Evolutionary conservation across 2,888 invertebrate species (phyloP).

Genomic region (Brachylomia viminalis): DNA sequence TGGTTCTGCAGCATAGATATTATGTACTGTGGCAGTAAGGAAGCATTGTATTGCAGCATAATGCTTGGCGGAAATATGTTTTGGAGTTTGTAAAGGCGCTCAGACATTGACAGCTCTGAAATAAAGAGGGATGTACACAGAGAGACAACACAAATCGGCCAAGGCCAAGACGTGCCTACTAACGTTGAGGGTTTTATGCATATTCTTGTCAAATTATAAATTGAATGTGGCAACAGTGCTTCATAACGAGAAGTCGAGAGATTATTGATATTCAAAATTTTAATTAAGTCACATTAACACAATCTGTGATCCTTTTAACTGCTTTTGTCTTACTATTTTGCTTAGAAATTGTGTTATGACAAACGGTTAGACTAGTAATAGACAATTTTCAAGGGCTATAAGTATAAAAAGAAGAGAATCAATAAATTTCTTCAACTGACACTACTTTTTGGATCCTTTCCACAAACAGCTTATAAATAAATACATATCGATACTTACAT

Average conservation of each 20-base stretch:
- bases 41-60: slow-evolving; percentile 20
- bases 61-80: slow-evolving; percentile 14
- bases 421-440: neutral
- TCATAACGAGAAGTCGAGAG: neutral
- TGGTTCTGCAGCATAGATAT: slow-evolving; percentile 21
- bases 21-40: slow-evolving; percentile 8
- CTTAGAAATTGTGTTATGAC: neutral
- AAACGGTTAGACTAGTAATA: neutral
- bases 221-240: too few relatives aligned
- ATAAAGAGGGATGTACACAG: neutral
- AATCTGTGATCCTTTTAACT: neutral
- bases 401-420: neutral
- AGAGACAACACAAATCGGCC: neutral
- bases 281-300: neutral
- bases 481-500: neutral
- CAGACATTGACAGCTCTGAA: slow-evolving; percentile 24
- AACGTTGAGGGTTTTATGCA: neutral
- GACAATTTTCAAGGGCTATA: neutral
- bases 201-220: too few relatives aligned
- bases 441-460: neutral
- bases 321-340: neutral
- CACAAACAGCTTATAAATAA: neutral
- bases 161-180: neutral
- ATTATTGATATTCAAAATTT: neutral
- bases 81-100: neutral